Conservation (phyloP, 2,113 vertebrate species). For the Sorex araneus region DNA sequence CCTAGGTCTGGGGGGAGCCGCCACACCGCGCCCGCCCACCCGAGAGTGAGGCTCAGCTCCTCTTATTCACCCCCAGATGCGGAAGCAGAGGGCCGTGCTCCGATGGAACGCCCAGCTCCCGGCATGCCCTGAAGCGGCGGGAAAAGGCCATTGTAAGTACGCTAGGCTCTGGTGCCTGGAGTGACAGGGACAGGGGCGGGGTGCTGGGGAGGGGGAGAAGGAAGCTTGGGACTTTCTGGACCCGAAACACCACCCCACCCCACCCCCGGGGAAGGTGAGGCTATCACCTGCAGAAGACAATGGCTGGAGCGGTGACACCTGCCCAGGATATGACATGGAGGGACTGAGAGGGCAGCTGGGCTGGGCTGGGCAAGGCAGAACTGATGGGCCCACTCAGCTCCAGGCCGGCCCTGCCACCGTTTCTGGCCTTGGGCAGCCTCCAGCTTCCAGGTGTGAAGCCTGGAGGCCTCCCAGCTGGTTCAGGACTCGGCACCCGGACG, state of each 20-base stretch:
- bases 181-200: not conserved
- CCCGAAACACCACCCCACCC: no score
- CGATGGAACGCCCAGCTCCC: conserved; percentile 85
- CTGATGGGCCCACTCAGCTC: not conserved
- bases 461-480: not conserved
- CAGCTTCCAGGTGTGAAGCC: not conserved
- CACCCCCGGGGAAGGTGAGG: not conserved
- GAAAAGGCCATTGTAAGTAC: conserved; percentile 94
- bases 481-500: not conserved
- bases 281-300: conserved; percentile 47
- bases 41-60: conserved; percentile 79
- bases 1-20: not conserved
- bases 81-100: conserved; percentile 89
- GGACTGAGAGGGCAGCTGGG: not conserved
- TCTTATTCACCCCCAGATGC: conserved; percentile 88
- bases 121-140: conserved; percentile 91
- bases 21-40: not conserved
- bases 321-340: not conserved
- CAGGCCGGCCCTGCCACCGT: not conserved
- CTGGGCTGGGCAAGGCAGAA: not conserved
- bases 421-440: not conserved
- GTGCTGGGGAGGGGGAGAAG: not conserved
- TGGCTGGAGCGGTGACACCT: not conserved
- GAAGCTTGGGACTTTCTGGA: not conserved
- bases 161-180: conserved; percentile 20